Evolutionary conservation across 2,888 invertebrate genomes (phyloP).

Genomic region (Gymnoscelis rufifasciata): DNA sequence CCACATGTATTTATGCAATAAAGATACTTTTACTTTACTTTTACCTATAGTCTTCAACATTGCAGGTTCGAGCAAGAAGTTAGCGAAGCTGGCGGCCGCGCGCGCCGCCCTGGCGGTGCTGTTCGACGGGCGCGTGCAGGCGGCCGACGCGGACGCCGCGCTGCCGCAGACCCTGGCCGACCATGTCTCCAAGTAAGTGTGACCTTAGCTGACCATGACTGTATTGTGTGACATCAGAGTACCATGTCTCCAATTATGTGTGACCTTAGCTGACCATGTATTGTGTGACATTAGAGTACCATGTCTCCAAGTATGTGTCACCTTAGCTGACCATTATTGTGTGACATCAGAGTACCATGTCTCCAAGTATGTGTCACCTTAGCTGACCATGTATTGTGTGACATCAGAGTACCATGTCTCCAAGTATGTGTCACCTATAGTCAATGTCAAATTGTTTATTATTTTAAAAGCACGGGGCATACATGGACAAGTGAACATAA

Average conservation of each 20-base stretch:
- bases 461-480: too few species aligned
- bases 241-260: not conserved
- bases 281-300: constrained; percentile 82
- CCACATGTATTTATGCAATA: too few species aligned
- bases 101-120: constrained; percentile 86
- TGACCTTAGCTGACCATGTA: too few species aligned
- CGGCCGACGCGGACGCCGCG: constrained; percentile 21
- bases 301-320: constrained; percentile 66
- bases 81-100: constrained; percentile 94
- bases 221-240: too few species aligned
- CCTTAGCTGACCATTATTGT: constrained; percentile 88
- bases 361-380: constrained; percentile 58
- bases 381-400: constrained; percentile 82
- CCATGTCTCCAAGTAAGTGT: constrained; percentile 73
- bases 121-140: constrained; percentile 44
- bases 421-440: not conserved
- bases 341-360: too few species aligned
- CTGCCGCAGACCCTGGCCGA: constrained; percentile 88
- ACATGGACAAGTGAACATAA: too few species aligned
- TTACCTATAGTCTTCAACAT: not conserved
- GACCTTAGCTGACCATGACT: not conserved
- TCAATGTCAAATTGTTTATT: too few species aligned
- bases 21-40: too few species aligned
- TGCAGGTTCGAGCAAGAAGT: constrained; percentile 92
- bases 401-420: not conserved